Evolutionary conservation across 2,113 vertebrate genomes (phyloP).

Genomic region (Chaetodon trifascialis): DNA sequence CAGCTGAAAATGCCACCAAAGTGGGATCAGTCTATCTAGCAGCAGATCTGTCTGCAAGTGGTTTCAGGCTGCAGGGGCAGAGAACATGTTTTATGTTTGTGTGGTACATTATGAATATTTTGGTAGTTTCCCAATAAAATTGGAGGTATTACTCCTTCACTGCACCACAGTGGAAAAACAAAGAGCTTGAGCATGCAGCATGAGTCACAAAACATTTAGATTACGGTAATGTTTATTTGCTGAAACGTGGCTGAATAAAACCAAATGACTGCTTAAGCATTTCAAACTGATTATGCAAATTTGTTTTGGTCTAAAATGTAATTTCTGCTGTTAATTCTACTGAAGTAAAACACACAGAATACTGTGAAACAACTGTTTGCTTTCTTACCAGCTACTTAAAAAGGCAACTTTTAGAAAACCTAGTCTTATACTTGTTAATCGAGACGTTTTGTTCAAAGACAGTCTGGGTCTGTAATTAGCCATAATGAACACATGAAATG

Average conservation of each 20-base stretch:
- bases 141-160: not conserved
- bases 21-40: too few relatives aligned
- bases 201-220: not conserved
- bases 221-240: not conserved
- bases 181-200: not conserved
- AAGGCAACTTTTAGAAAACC: not conserved
- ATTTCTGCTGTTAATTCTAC: not conserved
- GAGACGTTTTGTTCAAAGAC: not conserved
- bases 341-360: not conserved
- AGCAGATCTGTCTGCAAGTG: too few relatives aligned
- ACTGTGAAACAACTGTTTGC: not conserved
- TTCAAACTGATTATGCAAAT: slow-evolving; percentile 21
- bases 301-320: too few relatives aligned
- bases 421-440: not conserved
- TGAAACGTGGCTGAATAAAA: not conserved
- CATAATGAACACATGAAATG: not conserved
- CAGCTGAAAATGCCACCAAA: too few relatives aligned
- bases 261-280: not conserved
- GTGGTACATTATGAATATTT: not conserved
- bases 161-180: not conserved
- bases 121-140: not conserved
- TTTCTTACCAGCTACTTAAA: not conserved
- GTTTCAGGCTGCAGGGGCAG: too few relatives aligned
- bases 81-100: too few relatives aligned
- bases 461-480: not conserved